Percentiles rank a stretch among this genome's conserved stretches.
Conservation (phyloP, 2,888 invertebrate species). For the Diploptera punctata region DNA sequence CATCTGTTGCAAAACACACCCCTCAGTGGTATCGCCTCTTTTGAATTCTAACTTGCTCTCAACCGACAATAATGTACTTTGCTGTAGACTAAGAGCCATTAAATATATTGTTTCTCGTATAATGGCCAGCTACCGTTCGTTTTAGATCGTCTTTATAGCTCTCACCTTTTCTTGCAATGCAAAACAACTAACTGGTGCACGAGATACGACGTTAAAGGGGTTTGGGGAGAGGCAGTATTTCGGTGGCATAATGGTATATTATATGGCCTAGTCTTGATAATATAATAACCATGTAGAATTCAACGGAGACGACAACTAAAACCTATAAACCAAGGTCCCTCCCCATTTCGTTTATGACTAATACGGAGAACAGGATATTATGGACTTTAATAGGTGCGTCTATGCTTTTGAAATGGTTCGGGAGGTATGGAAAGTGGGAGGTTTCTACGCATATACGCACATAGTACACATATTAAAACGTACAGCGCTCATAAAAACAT, state of each 20-base stretch:
- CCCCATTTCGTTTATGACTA: conserved; percentile 1
- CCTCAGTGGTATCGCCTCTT: not conserved
- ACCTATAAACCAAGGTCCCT: conserved; percentile 12
- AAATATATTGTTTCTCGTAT: not conserved
- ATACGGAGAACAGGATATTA: not conserved
- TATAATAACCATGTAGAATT: conserved; percentile 5
- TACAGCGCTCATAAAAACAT: not conserved
- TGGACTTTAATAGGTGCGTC: not conserved
- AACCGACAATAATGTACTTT: no score
- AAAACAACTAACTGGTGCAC: not conserved
- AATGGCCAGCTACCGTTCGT: not conserved
- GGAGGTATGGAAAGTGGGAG: not conserved
- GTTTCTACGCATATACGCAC: conserved; percentile 3
- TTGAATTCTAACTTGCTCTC: not conserved
- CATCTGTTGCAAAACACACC: not conserved
- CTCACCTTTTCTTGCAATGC: not conserved
- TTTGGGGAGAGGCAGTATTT: not conserved
- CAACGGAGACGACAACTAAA: conserved; percentile 1
- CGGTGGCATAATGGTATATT: not conserved
- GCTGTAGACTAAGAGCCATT: not conserved
- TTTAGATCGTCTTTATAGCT: not conserved
- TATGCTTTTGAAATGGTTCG: not conserved
- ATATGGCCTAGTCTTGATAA: conserved; percentile 9
- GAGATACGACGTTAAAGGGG: not conserved
- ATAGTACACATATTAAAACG: conserved; percentile 4